Evolutionary conservation across 2,797 vertebrate species (phyloP).

Genomic region (Staurois parvus): DNA sequence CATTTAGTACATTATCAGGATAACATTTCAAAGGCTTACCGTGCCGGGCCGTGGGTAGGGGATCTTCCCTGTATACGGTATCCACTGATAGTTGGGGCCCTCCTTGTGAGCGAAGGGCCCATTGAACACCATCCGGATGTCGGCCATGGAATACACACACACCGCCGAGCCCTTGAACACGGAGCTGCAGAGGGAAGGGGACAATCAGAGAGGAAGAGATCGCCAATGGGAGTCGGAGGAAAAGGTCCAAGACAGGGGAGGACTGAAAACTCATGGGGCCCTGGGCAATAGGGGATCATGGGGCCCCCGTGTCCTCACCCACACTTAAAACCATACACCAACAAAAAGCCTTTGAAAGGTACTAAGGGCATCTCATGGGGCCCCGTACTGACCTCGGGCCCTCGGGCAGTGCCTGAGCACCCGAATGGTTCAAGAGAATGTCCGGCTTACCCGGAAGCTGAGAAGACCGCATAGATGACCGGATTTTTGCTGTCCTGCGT

Average conservation of each 20-base stretch:
- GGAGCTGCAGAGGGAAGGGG: constrained; percentile 75
- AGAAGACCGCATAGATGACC: constrained; percentile 96
- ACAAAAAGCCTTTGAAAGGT: no score
- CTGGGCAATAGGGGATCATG: no score
- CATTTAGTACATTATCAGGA: no score
- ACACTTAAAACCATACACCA: no score
- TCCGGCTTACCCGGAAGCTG: constrained; percentile 89
- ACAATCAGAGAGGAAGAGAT: background rate
- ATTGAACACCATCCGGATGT: constrained; percentile 98
- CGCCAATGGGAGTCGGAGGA: background rate
- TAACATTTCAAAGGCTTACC: constrained; percentile 75
- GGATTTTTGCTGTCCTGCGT: constrained; percentile 97
- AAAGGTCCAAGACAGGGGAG: no score
- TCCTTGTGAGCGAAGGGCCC: constrained; percentile 98
- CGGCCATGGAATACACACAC: constrained; percentile 98
- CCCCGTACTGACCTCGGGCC: no score
- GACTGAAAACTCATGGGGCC: no score
- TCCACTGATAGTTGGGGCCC: constrained; percentile 98
- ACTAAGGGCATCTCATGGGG: no score
- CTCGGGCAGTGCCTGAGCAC: no score
- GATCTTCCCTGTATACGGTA: constrained; percentile 97
- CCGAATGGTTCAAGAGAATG: no score
- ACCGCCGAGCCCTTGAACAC: constrained; percentile 98
- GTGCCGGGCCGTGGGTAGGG: constrained; percentile 97
- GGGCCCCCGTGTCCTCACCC: no score